Evolutionary conservation across 2,113 vertebrate species (phyloP).

Genomic region (Phaethon lepturus): DNA sequence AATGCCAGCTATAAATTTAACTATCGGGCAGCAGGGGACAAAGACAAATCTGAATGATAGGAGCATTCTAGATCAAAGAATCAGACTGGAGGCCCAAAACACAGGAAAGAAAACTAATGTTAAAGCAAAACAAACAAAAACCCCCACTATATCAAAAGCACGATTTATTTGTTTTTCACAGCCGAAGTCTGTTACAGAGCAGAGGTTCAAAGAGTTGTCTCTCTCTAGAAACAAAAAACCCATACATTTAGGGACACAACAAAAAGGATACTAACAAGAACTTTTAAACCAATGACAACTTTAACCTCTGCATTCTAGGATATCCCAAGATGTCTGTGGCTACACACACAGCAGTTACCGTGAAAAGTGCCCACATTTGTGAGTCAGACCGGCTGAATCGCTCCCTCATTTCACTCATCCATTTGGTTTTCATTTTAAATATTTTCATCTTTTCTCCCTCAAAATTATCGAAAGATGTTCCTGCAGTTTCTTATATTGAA

Average conservation of each 20-base stretch:
- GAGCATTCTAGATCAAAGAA: background rate
- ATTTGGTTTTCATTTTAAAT: background rate
- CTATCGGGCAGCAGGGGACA: background rate
- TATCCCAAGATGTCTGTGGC: background rate
- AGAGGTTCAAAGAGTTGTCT: background rate
- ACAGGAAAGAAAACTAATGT: background rate
- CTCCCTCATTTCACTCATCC: background rate
- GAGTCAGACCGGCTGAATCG: background rate
- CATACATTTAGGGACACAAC: background rate
- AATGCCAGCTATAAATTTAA: conserved; percentile 33
- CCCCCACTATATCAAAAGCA: background rate
- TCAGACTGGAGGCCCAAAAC: background rate
- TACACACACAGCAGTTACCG: background rate
- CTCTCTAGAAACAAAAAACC: background rate
- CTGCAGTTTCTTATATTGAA: background rate
- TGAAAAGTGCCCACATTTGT: background rate
- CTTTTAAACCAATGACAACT: background rate
- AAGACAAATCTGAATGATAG: conserved; percentile 35
- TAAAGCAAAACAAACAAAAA: conserved; percentile 17
- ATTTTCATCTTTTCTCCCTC: background rate
- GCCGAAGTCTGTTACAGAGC: background rate
- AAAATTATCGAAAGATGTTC: background rate
- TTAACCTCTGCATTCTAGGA: background rate
- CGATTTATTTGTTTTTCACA: background rate
- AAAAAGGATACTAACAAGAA: background rate